Evolutionary conservation across 2,113 vertebrate genomes (phyloP).

Genomic region (Eidolon helvum): DNA sequence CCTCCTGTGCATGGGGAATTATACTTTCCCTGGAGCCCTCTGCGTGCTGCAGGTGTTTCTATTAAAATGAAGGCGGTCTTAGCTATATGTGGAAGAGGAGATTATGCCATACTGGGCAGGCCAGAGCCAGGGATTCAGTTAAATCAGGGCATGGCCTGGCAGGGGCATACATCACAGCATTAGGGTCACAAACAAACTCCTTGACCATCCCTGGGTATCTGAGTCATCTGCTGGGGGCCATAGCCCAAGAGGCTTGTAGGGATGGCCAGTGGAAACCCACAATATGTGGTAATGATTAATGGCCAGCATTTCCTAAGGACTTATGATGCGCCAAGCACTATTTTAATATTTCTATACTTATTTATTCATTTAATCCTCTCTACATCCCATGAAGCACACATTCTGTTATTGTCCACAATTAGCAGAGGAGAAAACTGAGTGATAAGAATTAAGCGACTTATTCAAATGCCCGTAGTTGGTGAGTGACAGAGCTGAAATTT

Average conservation of each 20-base stretch:
- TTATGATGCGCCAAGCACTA: accelerated
- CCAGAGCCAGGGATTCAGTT: background rate
- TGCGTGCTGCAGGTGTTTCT: background rate
- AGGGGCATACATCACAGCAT: background rate
- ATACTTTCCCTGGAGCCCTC: background rate
- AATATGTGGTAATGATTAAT: background rate
- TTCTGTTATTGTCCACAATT: background rate
- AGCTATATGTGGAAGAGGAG: background rate
- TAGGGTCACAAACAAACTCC: background rate
- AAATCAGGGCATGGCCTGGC: background rate
- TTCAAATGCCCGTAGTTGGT: background rate
- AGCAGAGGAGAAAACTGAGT: background rate
- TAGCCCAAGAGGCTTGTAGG: background rate
- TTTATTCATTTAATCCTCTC: background rate
- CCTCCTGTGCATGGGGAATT: background rate
- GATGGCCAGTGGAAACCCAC: background rate
- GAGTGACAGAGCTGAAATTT: background rate
- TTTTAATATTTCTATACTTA: background rate
- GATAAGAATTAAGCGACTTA: background rate
- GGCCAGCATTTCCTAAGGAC: background rate
- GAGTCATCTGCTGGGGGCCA: background rate
- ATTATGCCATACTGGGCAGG: background rate
- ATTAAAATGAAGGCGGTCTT: background rate
- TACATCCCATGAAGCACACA: background rate
- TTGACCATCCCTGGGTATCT: background rate